Conservation (phyloP, 2,797 vertebrate genomes). For the Microchirus variegatus region DNA sequence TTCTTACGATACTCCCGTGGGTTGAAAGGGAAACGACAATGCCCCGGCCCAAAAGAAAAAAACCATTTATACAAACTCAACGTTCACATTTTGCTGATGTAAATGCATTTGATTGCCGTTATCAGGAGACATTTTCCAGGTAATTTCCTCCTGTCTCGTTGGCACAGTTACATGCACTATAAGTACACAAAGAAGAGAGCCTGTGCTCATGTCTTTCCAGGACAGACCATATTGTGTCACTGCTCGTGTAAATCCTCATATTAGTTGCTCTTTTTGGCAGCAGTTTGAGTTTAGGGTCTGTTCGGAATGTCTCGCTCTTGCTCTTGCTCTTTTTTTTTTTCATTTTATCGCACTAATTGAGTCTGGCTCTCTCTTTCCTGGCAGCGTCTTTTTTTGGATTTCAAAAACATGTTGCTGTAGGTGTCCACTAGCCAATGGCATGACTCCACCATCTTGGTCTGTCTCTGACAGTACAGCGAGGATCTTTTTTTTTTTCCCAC, state of each 20-base stretch:
- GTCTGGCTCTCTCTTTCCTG: constrained; percentile 63
- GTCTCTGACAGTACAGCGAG: constrained; percentile 62
- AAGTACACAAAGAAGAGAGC: constrained; percentile 17
- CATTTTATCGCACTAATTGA: constrained; percentile 71
- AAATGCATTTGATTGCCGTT: constrained; percentile 46
- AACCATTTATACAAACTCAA: constrained; percentile 21
- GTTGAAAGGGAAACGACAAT: constrained; percentile 20
- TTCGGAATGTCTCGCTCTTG: constrained; percentile 53
- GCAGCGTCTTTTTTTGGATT: constrained; percentile 60
- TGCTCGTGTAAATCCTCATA: constrained; percentile 34
- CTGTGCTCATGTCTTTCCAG: constrained; percentile 3
- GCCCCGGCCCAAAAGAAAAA: constrained; percentile 23
- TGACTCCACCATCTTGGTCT: constrained; percentile 60
- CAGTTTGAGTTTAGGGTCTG: constrained; percentile 27
- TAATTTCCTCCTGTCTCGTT: constrained; percentile 50
- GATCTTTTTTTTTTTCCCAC: constrained; percentile 69
- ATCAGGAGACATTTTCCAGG: constrained; percentile 34
- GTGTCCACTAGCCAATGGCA: constrained; percentile 71
- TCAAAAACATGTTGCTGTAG: constrained; percentile 71
- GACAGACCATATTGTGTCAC: constrained; percentile 32
- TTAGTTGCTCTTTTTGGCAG: constrained; percentile 48
- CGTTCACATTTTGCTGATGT: constrained; percentile 41
- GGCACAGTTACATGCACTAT: constrained; percentile 4
- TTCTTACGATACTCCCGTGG: constrained; percentile 7
- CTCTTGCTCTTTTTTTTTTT: constrained; percentile 79